phyloP scores from a whole-genome alignment of 2,888 invertebrate species.

The Neocrepidodera transversa region DNA sequence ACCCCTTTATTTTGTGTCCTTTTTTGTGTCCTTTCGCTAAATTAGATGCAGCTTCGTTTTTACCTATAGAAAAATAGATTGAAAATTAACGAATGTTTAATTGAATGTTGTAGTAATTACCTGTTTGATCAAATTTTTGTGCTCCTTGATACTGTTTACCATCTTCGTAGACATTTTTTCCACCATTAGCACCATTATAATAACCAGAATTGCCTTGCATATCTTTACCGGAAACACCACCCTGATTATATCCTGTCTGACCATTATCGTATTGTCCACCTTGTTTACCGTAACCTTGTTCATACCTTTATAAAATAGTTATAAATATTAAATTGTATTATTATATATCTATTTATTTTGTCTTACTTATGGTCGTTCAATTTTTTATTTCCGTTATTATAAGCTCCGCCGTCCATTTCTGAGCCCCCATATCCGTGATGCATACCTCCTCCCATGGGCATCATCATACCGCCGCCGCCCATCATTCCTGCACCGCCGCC shows the following conservation, averaged over 20 bases:
- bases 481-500: slow-evolving; percentile 5
- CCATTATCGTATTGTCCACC: slow-evolving; percentile 38
- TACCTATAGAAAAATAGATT: slow-evolving; percentile 56
- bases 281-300: slow-evolving; percentile 33
- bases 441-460: slow-evolving; percentile 44
- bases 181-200: slow-evolving; percentile 66
- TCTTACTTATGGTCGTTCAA: slow-evolving; percentile 36
- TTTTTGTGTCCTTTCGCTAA: slow-evolving; percentile 69
- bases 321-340: too few species aligned
- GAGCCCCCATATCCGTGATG: slow-evolving; percentile 35
- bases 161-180: slow-evolving; percentile 67
- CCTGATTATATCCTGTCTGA: slow-evolving; percentile 57
- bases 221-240: slow-evolving; percentile 59
- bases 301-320: slow-evolving; percentile 8
- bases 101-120: slow-evolving; percentile 52
- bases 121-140: slow-evolving; percentile 66
- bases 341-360: background rate
- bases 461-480: slow-evolving; percentile 4
- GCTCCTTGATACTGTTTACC: slow-evolving; percentile 67
- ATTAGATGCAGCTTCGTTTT: slow-evolving; percentile 65
- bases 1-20: slow-evolving; percentile 72
- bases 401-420: slow-evolving; percentile 31
- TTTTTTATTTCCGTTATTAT: slow-evolving; percentile 36
- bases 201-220: slow-evolving; percentile 62
- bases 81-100: background rate